These are phyloP conservation scores for Cuculus canorus DNA, from an alignment of 2,797 vertebrate genomes.

Conservation along the genomic window DNA sequence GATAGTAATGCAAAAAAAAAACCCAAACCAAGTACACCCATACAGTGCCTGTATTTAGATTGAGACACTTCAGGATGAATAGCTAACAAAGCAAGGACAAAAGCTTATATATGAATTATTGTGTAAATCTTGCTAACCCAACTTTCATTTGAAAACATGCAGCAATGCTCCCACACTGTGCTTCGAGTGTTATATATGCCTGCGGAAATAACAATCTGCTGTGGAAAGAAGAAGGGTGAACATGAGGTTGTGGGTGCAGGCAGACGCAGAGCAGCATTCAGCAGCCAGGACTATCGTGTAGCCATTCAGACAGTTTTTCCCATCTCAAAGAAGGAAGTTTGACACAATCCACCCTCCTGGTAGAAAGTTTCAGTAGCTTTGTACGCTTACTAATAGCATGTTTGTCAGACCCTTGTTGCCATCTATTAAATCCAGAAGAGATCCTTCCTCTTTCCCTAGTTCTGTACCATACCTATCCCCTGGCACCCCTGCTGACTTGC, in stretches of 20 bases:
- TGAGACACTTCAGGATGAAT: neutral
- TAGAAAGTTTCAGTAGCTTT: neutral
- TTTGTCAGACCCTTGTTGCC: neutral
- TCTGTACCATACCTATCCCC: neutral
- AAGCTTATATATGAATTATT: neutral
- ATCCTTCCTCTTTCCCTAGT: neutral
- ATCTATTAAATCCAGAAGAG: neutral
- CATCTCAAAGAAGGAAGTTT: fast-evolving
- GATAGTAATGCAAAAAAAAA: neutral
- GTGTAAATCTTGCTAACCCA: neutral
- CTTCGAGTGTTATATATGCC: neutral
- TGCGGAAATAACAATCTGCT: neutral
- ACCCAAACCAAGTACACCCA: too few relatives aligned
- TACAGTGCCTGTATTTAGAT: neutral
- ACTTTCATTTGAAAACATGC: neutral
- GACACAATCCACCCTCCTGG: neutral
- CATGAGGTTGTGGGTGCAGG: neutral
- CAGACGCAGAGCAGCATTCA: neutral
- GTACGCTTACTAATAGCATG: neutral
- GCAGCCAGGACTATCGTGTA: neutral
- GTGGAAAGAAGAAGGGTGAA: neutral
- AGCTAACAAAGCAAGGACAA: neutral
- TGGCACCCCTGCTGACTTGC: neutral
- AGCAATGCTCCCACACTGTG: neutral
- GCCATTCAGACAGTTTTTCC: neutral